These are phyloP conservation scores for Lordiphosa mommai DNA, from an alignment of 1,140 invertebrate species.

Conservation along the genomic window DNA sequence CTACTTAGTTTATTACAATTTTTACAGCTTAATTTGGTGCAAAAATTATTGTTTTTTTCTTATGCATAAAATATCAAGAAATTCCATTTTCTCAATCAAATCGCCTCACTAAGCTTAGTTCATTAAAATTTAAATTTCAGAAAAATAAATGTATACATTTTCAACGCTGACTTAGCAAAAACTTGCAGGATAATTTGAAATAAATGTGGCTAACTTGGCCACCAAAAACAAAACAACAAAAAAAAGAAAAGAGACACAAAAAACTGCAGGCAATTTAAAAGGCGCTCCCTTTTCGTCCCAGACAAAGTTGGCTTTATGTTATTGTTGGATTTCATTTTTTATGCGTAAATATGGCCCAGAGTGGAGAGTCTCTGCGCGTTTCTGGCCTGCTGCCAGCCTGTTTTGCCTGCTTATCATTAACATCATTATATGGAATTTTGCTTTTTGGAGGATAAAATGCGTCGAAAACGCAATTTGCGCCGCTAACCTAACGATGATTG, in stretches of 20 bases:
- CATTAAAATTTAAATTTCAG: constrained; percentile 45
- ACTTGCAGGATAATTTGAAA: constrained; percentile 33
- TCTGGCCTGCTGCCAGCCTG: constrained; percentile 6
- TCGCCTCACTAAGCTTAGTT: constrained; percentile 39
- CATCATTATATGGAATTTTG: constrained; percentile 56
- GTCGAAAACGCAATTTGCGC: constrained; percentile 63
- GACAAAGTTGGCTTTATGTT: constrained; percentile 34
- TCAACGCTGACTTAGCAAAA: constrained; percentile 21
- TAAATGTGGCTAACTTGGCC: constrained; percentile 24
- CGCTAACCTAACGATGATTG: constrained; percentile 72
- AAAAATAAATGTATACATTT: constrained; percentile 7
- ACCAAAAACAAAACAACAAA: background rate
- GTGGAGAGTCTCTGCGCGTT: constrained; percentile 14
- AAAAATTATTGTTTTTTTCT: no score
- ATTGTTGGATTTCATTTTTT: constrained; percentile 46
- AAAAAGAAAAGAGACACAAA: background rate
- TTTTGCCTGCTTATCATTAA: constrained; percentile 47
- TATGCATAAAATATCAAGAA: no score
- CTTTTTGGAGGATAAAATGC: constrained; percentile 25
- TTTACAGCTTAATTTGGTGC: no score
- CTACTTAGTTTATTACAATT: no score
- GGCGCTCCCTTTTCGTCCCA: background rate
- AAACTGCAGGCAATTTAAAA: constrained; percentile 32
- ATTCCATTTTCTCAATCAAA: constrained; percentile 13
- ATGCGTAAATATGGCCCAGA: constrained; percentile 44